Base-by-base conservation (phyloP, 2,797 vertebrate species). In the Merluccius polli region DNA sequence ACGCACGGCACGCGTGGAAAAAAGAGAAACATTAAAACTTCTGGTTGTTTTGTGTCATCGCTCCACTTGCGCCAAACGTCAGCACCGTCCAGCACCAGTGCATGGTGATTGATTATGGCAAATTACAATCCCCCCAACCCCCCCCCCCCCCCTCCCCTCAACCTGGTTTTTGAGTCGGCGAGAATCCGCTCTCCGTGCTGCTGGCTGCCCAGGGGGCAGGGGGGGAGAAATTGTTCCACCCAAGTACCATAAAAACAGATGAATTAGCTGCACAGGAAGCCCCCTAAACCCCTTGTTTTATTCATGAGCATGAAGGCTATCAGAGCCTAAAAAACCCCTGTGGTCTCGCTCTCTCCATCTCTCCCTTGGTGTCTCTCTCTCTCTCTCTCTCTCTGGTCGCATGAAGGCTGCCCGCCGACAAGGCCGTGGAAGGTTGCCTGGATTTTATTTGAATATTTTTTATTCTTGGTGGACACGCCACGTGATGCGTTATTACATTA, bases 241-340 rank as follows among this genome's bases (percentile, higher is more conserved):
- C 87, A 93, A 93, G 90, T 89, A 92, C 91, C 92, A 90, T 91
- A 93, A 93, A 94, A 94, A 93, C 90, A 93, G 92, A 93, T 92
- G 91, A 92, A 93, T 93, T 94, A 93, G 91, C 90, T 87, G 90
- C 93, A 92, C 91, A 91, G 92, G 92, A 94, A 93, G 91, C 92
- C 91, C 90, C 92, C 91, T 93, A 94, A 94, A 95, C 92, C 92
- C 91, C 85, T 85, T 93, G 91, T 94, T 94, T 95, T 94, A 95
- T 95, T 94, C 94, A 94, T 94, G 92, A 93, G 92, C 92, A 90
- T 92, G 89, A 93, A 93, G 90, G 87, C 93, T 94, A 92, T 92
- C 88, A 84, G 84, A 90, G 88, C 86, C 85, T 86, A 89, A 93
- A 90, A 94, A 94, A 94, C 93, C 93, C 94, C 94, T 87, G 92